Percentiles rank a stretch among this genome's conserved stretches.
Evolutionary conservation across 2,113 vertebrate species (phyloP).

Genomic region (Dunckerocampus dactyliophorus): DNA sequence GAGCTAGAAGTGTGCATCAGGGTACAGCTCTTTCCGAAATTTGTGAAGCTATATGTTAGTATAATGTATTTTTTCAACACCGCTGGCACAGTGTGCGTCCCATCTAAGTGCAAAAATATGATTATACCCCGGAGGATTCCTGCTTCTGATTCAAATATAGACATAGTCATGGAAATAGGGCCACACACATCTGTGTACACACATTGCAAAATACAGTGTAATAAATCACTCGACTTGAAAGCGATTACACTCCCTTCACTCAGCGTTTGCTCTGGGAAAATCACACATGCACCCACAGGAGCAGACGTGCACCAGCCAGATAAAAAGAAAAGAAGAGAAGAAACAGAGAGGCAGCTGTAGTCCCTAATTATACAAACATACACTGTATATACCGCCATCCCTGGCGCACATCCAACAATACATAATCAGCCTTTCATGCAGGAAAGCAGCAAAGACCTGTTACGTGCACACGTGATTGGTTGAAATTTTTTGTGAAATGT

Average conservation of each 20-base stretch:
- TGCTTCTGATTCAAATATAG: background rate
- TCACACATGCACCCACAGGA: background rate
- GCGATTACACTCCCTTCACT: background rate
- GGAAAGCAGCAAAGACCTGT: background rate
- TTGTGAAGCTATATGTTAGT: too few relatives aligned
- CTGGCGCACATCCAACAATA: background rate
- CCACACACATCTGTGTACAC: background rate
- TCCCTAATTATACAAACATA: constrained; percentile 1
- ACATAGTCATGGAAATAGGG: background rate
- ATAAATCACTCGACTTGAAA: background rate
- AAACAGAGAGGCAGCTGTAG: background rate
- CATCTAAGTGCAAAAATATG: background rate
- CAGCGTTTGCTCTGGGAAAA: background rate
- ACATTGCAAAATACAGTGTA: background rate
- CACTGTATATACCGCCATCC: too few relatives aligned
- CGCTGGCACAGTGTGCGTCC: background rate
- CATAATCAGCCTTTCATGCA: background rate
- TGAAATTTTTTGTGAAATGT: background rate
- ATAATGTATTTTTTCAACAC: background rate
- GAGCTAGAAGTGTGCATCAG: too few relatives aligned
- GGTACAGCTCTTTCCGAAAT: too few relatives aligned
- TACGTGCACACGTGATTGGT: background rate
- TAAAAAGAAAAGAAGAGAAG: background rate
- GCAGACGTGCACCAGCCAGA: background rate
- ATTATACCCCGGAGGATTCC: too few relatives aligned